These are phyloP conservation scores for Ceriagrion tenellum DNA, from an alignment of 2,888 invertebrate genomes.

Conservation along the genomic window DNA sequence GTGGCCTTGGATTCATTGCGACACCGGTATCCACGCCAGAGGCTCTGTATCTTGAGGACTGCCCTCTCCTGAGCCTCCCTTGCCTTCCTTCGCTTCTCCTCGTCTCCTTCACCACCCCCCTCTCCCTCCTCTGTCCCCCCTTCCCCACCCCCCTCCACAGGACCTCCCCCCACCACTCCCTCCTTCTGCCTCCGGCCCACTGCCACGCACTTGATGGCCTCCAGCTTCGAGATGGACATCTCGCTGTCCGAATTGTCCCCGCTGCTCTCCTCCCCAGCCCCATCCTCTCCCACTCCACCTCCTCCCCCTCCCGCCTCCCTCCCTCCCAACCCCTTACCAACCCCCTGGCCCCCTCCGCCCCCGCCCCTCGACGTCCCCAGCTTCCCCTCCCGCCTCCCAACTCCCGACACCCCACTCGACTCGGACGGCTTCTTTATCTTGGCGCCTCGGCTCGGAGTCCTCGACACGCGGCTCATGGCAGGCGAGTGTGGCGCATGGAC, in stretches of 20 bases:
- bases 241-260: slow-evolving; percentile 84
- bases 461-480: slow-evolving; percentile 53
- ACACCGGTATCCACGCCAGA: slow-evolving; percentile 91
- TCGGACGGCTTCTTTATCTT: slow-evolving; percentile 17
- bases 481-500: slow-evolving; percentile 53
- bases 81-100: slow-evolving; percentile 69
- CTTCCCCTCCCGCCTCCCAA: not conserved
- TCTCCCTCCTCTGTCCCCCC: slow-evolving; percentile 75
- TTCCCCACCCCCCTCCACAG: slow-evolving; percentile 79
- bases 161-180: slow-evolving; percentile 81
- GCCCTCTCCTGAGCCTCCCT: slow-evolving; percentile 78
- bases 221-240: slow-evolving; percentile 84
- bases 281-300: not conserved
- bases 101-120: not conserved
- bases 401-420: not conserved
- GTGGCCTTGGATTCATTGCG: slow-evolving; percentile 80
- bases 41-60: slow-evolving; percentile 90
- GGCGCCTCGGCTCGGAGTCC: slow-evolving; percentile 5
- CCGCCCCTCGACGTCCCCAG: not conserved
- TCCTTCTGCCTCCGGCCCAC: slow-evolving; percentile 77
- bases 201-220: slow-evolving; percentile 83
- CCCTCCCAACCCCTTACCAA: slow-evolving; percentile 3
- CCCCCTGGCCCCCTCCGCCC: not conserved
- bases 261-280: slow-evolving; percentile 65
- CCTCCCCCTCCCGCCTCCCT: not conserved